These are phyloP conservation scores for Nasonia vitripennis DNA, from an alignment of 1,140 invertebrate species.

Conservation along the genomic window DNA sequence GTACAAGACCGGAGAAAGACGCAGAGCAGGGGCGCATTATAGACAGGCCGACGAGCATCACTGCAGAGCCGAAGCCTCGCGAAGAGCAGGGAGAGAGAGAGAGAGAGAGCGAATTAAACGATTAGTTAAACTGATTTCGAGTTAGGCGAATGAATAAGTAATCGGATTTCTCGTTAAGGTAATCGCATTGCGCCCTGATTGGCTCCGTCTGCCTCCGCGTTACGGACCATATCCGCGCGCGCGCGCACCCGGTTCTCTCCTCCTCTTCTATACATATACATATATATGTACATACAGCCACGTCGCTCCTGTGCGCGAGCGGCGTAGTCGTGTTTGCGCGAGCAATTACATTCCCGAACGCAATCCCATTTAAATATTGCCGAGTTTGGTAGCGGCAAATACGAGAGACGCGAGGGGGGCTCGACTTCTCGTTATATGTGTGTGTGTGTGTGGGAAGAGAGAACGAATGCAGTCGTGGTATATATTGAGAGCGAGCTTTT, in stretches of 20 bases:
- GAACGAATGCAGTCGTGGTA: background rate
- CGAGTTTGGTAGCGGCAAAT: slow-evolving; percentile 65
- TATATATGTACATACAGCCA: slow-evolving; percentile 1
- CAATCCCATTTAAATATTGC: slow-evolving; percentile 72
- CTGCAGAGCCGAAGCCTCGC: background rate
- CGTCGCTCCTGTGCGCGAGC: background rate
- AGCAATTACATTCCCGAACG: slow-evolving; percentile 69
- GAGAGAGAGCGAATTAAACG: slow-evolving; percentile 72
- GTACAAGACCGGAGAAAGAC: too few relatives aligned
- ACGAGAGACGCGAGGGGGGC: slow-evolving; percentile 44
- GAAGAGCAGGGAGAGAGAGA: slow-evolving; percentile 58
- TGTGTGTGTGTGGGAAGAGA: background rate
- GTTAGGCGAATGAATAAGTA: slow-evolving; percentile 76
- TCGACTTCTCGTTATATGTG: background rate
- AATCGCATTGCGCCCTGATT: slow-evolving; percentile 74
- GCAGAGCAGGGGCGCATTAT: background rate
- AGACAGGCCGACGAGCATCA: background rate
- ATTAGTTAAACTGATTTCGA: slow-evolving; percentile 76
- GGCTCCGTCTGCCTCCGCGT: slow-evolving; percentile 69
- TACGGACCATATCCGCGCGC: slow-evolving; percentile 59
- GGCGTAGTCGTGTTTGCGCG: slow-evolving; percentile 58
- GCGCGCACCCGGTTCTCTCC: slow-evolving; percentile 23
- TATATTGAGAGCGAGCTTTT: background rate
- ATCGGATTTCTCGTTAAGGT: slow-evolving; percentile 75
- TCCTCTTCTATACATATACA: slow-evolving; percentile 5